A percentile compares a stretch with the other conserved stretches of the same genome.
phyloP scores from a whole-genome alignment of 2,888 invertebrate species.

The Ashinkailepas kermadecensis region DNA sequence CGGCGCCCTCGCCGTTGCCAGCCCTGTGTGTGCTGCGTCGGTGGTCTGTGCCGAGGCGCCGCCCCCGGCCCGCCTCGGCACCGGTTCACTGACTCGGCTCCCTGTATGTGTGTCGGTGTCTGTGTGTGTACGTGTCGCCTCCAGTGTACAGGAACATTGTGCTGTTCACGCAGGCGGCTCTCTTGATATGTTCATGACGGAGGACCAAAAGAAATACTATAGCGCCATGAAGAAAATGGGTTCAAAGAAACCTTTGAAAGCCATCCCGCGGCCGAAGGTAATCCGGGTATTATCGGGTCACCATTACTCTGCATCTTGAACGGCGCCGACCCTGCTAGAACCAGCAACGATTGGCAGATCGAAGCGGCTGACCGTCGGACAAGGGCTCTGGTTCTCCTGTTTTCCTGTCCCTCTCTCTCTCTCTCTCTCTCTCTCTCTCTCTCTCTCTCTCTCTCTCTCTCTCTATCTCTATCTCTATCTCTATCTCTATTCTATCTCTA shows the following conservation, averaged over 20 bases:
- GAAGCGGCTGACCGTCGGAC: not conserved
- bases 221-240: slow-evolving; percentile 99
- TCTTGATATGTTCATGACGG: slow-evolving; percentile 99
- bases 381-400: not conserved
- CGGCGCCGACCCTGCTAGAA: not conserved
- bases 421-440: slow-evolving; percentile 21
- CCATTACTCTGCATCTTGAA: not conserved
- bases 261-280: slow-evolving; percentile 95
- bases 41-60: too few species aligned
- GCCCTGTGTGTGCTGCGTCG: not conserved
- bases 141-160: slow-evolving; percentile 15
- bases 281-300: slow-evolving; percentile 37
- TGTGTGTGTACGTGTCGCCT: not conserved
- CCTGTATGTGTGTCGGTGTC: not conserved
- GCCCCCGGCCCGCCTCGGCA: not conserved
- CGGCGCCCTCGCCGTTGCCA: too few species aligned
- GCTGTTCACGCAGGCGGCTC: slow-evolving; percentile 74
- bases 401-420: not conserved
- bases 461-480: not conserved
- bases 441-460: not conserved
- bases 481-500: not conserved
- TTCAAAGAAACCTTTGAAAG: slow-evolving; percentile 95
- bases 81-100: not conserved
- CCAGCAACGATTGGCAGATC: not conserved
- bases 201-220: slow-evolving; percentile 99